phyloP scores from a whole-genome alignment of 2,113 vertebrate genomes.

The Amia ocellicauda region DNA sequence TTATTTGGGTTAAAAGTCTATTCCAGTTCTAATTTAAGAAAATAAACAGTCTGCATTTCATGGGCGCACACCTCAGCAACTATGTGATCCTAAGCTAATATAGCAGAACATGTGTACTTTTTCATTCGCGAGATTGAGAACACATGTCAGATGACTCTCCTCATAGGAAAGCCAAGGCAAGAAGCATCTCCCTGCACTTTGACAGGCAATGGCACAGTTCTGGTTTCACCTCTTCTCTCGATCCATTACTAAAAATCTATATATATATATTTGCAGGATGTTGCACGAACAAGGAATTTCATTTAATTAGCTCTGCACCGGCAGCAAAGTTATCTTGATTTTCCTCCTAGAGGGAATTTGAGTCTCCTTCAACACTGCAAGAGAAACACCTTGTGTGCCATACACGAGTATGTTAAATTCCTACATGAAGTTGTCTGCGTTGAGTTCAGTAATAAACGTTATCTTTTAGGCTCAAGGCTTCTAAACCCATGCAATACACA shows the following conservation, averaged over 20 bases:
- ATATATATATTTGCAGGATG: constrained; percentile 7
- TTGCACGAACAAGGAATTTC: constrained; percentile 5
- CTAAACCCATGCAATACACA: no score
- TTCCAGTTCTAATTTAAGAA: constrained; percentile 38
- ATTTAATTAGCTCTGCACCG: constrained; percentile 30
- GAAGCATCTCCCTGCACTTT: neutral
- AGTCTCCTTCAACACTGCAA: no score
- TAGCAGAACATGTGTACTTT: constrained; percentile 29
- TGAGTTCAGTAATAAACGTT: no score
- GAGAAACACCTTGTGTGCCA: no score
- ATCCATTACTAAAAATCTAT: neutral
- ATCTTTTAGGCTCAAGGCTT: no score
- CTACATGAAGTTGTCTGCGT: no score
- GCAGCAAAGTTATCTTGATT: constrained; percentile 32
- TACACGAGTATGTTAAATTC: no score
- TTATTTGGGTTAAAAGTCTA: constrained; percentile 41
- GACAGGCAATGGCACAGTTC: neutral
- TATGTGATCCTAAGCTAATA: constrained; percentile 34
- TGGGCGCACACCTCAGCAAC: constrained; percentile 27
- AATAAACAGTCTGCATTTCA: constrained; percentile 41
- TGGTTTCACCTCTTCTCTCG: neutral
- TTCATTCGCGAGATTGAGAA: constrained; percentile 52
- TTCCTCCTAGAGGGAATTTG: constrained; percentile 19
- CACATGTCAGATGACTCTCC: constrained; percentile 47
- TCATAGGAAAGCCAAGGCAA: constrained; percentile 20